phyloP scores from a whole-genome alignment of 23 tunicate species.

The Phallusia fumigata region DNA sequence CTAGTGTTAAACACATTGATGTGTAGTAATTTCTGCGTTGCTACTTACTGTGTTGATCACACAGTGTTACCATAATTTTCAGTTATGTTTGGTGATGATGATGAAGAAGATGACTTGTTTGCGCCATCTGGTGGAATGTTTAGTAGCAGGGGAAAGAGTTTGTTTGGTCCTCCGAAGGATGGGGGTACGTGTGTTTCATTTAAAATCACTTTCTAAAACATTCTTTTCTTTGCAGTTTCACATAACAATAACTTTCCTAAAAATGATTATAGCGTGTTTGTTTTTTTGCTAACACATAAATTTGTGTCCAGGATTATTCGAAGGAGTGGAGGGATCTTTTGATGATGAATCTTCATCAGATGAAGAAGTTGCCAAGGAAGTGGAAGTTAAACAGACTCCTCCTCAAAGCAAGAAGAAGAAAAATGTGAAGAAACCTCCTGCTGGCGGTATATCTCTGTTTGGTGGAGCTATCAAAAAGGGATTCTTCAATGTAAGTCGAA shows the following conservation, averaged over 20 bases:
- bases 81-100: constrained; percentile 51
- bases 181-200: constrained; percentile 14
- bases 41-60: no score
- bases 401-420: constrained; percentile 42
- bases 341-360: constrained; percentile 49
- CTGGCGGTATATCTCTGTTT: constrained; percentile 77
- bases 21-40: no score
- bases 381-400: not conserved
- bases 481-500: constrained; percentile 50
- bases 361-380: constrained; percentile 36
- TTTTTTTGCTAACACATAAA: not conserved
- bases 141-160: constrained; percentile 53
- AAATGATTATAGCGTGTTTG: no score
- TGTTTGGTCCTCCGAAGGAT: constrained; percentile 59
- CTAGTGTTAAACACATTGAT: no score
- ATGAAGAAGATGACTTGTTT: constrained; percentile 65
- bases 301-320: constrained; percentile 57
- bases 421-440: constrained; percentile 28
- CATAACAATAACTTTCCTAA: no score
- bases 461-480: constrained; percentile 87
- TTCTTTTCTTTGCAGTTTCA: no score
- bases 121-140: constrained; percentile 61
- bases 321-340: constrained; percentile 45
- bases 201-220: no score
- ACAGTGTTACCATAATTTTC: no score